phyloP scores from a whole-genome alignment of 2,113 vertebrate genomes.

The Dolichallabes microphthalmus region DNA sequence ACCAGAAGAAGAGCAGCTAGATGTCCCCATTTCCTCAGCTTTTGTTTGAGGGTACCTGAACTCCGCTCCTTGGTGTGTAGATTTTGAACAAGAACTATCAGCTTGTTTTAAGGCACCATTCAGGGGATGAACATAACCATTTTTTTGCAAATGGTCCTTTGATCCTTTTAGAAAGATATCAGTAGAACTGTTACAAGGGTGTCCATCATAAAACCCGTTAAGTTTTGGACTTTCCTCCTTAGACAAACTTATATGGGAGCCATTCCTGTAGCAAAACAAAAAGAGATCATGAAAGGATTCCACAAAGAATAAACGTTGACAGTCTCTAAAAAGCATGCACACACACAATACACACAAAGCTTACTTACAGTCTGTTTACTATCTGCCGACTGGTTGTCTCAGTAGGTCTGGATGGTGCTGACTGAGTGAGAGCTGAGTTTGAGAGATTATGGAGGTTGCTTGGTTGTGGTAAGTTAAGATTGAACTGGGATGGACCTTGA shows the following conservation, averaged over 20 bases:
- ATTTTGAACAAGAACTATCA: slow-evolving; percentile 64
- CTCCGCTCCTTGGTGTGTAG: slow-evolving; percentile 46
- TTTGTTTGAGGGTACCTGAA: slow-evolving; percentile 47
- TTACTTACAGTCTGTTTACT: slow-evolving; percentile 66
- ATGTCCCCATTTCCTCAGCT: background rate
- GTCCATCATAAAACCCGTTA: slow-evolving; percentile 74
- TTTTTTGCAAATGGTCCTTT: slow-evolving; percentile 75
- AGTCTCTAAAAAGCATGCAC: background rate
- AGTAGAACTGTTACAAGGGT: slow-evolving; percentile 57
- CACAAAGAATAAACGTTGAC: background rate
- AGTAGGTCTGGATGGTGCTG: slow-evolving; percentile 6
- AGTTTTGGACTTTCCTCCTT: slow-evolving; percentile 69
- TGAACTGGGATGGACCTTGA: slow-evolving; percentile 68
- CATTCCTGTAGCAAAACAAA: slow-evolving; percentile 75
- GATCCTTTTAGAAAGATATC: slow-evolving; percentile 67
- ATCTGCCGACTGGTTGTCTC: slow-evolving; percentile 48
- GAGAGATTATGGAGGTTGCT: slow-evolving; percentile 48
- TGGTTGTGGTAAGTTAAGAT: slow-evolving; percentile 57
- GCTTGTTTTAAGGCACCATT: slow-evolving; percentile 96
- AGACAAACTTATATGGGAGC: slow-evolving; percentile 69
- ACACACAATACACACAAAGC: background rate
- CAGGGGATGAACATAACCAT: slow-evolving; percentile 78
- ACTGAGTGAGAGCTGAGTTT: slow-evolving; percentile 41
- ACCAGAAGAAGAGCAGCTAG: slow-evolving; percentile 38
- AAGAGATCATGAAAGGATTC: background rate